Conservation (phyloP, 2,888 invertebrate genomes). For the Microctonus hyperodae region DNA sequence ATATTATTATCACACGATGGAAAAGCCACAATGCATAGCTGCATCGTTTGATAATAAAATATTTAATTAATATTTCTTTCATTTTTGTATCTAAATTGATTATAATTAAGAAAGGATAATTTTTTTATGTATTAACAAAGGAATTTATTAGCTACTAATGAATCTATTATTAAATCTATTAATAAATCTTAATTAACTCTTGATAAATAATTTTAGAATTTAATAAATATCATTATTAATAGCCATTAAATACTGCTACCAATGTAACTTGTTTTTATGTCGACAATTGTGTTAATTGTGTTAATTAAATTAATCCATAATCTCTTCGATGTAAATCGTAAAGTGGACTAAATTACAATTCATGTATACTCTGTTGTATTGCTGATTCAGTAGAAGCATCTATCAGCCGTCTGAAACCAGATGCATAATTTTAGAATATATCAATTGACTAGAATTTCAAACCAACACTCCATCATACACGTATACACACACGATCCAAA, state of each 20-base stretch:
- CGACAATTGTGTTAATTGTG: too few species aligned
- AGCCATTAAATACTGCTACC: too few species aligned
- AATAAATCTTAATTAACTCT: too few species aligned
- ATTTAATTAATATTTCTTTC: too few species aligned
- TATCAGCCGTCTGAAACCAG: constrained; percentile 23
- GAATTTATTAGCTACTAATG: too few species aligned
- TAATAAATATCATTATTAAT: too few species aligned
- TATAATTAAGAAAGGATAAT: too few species aligned
- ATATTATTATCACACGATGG: constrained; percentile 33
- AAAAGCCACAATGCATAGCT: not conserved
- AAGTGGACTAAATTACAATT: not conserved
- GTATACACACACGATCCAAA: not conserved
- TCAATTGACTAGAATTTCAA: constrained; percentile 27
- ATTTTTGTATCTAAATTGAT: not conserved
- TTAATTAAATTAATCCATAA: not conserved
- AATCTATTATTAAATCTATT: too few species aligned
- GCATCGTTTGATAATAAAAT: too few species aligned
- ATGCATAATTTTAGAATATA: constrained; percentile 30
- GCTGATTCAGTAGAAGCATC: constrained; percentile 15
- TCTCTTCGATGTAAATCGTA: not conserved
- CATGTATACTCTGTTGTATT: constrained; percentile 4
- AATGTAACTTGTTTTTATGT: too few species aligned
- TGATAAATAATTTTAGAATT: too few species aligned
- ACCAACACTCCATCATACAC: constrained; percentile 3
- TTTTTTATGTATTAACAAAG: too few species aligned